phyloP scores from a whole-genome alignment of 2,113 vertebrate genomes.

The Lasiurus cinereus region DNA sequence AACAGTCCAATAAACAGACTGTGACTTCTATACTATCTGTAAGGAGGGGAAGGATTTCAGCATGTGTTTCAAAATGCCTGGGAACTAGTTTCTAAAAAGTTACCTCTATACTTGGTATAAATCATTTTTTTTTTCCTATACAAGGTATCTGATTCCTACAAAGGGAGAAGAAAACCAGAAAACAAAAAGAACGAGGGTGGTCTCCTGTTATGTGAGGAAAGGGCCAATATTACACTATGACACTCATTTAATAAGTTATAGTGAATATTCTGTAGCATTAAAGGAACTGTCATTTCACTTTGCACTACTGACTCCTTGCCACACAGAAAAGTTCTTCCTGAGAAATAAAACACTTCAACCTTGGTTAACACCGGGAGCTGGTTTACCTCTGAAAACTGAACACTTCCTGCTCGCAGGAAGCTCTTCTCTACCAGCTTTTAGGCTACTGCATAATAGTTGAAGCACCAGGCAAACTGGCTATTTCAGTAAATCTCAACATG shows the following conservation, averaged over 20 bases:
- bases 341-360: slow-evolving; percentile 74
- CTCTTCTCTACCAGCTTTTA: background rate
- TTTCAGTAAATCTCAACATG: slow-evolving; percentile 49
- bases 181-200: slow-evolving; percentile 54
- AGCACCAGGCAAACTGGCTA: slow-evolving; percentile 59
- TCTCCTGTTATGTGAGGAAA: slow-evolving; percentile 53
- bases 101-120: slow-evolving; percentile 61
- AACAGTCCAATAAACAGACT: slow-evolving; percentile 70
- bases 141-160: slow-evolving; percentile 53
- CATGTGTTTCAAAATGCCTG: slow-evolving; percentile 53
- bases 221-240: slow-evolving; percentile 5
- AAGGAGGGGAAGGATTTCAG: slow-evolving; percentile 64
- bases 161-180: slow-evolving; percentile 55
- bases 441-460: slow-evolving; percentile 46
- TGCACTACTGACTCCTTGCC: background rate
- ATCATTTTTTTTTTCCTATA: slow-evolving; percentile 11
- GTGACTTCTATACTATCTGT: slow-evolving; percentile 61
- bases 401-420: slow-evolving; percentile 51
- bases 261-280: slow-evolving; percentile 17
- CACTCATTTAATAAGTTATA: slow-evolving; percentile 49
- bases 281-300: slow-evolving; percentile 4
- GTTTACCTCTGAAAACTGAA: background rate
- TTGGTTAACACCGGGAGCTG: slow-evolving; percentile 51
- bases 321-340: slow-evolving; percentile 70
- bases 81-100: slow-evolving; percentile 67